Evolutionary conservation across 1,140 invertebrate genomes (phyloP).

Genomic region (Drosophila melanica): DNA sequence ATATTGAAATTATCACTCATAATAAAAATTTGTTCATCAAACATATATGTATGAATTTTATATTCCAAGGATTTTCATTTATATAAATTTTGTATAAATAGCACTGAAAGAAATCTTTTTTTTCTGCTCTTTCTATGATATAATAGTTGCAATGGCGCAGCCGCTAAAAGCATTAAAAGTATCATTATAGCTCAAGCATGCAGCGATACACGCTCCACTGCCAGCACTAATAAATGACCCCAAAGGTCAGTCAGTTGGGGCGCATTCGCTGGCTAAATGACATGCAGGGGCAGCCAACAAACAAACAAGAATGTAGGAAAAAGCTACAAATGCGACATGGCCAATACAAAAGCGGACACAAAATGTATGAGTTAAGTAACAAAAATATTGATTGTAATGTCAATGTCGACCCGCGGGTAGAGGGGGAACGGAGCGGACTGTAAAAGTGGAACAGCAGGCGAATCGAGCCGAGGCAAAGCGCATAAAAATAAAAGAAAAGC

Average conservation of each 20-base stretch:
- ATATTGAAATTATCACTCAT: too few species aligned
- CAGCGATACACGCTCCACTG: slow-evolving; percentile 2
- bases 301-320: slow-evolving; percentile 33
- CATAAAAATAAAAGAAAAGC: slow-evolving; percentile 83
- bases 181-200: slow-evolving; percentile 6
- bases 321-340: slow-evolving; percentile 14
- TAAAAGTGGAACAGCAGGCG: slow-evolving; percentile 38
- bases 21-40: too few species aligned
- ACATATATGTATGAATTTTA: too few species aligned
- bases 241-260: slow-evolving; percentile 37
- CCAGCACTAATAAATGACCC: slow-evolving; percentile 21
- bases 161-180: background rate
- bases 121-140: too few species aligned
- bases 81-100: too few species aligned
- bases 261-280: slow-evolving; percentile 19
- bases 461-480: slow-evolving; percentile 47
- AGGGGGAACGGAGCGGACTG: background rate
- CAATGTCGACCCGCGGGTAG: slow-evolving; percentile 58
- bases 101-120: too few species aligned
- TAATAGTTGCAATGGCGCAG: too few species aligned
- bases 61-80: too few species aligned
- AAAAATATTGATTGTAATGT: slow-evolving; percentile 81
- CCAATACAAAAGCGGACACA: background rate
- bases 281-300: slow-evolving; percentile 23
- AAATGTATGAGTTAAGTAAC: slow-evolving; percentile 54